Percentiles rank a stretch among this genome's conserved stretches.
phyloP scores from a whole-genome alignment of 1,140 invertebrate species.

The Euglossa dilemma region DNA sequence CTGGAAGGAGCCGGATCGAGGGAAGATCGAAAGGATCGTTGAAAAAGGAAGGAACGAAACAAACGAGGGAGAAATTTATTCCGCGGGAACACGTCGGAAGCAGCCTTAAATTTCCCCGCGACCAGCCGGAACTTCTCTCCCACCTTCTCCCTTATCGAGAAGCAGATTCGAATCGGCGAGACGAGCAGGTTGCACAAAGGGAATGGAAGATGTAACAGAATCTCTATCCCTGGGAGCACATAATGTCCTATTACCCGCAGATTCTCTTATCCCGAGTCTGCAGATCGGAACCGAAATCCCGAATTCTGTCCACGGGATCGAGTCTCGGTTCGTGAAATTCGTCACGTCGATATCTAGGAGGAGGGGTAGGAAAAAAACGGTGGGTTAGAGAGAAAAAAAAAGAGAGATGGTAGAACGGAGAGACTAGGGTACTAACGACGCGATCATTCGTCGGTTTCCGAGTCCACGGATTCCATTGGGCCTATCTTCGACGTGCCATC shows the following conservation, averaged over 20 bases:
- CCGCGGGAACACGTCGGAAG: neutral
- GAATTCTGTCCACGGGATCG: neutral
- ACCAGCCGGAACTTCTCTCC: neutral
- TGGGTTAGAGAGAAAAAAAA: no score
- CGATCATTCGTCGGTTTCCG: slow-evolving; percentile 26
- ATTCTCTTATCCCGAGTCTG: neutral
- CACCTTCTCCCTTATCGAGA: neutral
- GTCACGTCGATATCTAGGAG: slow-evolving; percentile 17
- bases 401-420: neutral
- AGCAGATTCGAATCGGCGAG: neutral
- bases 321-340: slow-evolving; percentile 22
- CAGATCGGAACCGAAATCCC: neutral
- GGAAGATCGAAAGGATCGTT: no score
- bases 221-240: neutral
- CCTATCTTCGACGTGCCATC: slow-evolving; percentile 10
- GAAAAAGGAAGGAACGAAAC: neutral
- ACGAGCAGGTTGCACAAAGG: neutral
- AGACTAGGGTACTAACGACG: slow-evolving; percentile 27
- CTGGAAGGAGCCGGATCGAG: no score
- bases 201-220: neutral
- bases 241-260: neutral
- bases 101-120: neutral
- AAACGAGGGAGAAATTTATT: no score
- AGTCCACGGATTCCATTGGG: neutral
- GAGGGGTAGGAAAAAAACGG: neutral